Conservation (phyloP, 2,113 vertebrate species). For the Antechinus flavipes region DNA sequence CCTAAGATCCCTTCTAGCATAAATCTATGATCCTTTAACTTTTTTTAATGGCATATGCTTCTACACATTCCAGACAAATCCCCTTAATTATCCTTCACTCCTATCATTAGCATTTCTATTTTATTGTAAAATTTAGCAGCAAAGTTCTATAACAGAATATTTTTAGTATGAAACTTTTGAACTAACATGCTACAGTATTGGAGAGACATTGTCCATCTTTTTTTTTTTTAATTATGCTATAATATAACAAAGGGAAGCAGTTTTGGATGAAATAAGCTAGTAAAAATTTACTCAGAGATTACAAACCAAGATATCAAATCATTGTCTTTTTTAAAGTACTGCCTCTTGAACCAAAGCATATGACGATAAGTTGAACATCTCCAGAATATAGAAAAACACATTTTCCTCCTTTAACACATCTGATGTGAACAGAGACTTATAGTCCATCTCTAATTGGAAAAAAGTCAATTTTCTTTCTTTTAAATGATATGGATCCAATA, state of each 20-base stretch:
- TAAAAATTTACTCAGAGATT: not conserved
- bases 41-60: not conserved
- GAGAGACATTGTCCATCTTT: not conserved
- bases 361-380: constrained; percentile 34
- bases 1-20: not conserved
- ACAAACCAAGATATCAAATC: not conserved
- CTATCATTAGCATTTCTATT: not conserved
- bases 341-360: not conserved
- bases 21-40: not conserved
- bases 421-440: not conserved
- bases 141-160: not conserved
- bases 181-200: not conserved
- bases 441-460: constrained; percentile 31
- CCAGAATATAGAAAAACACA: constrained; percentile 7
- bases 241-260: not conserved
- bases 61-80: not conserved
- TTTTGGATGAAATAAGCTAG: not conserved
- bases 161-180: not conserved
- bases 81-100: not conserved
- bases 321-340: not conserved
- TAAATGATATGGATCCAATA: not conserved
- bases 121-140: not conserved
- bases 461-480: not conserved
- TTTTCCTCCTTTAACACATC: not conserved
- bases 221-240: not conserved